Conservation (phyloP, 2,113 vertebrate genomes). For the Phrynosoma platyrhinos region DNA sequence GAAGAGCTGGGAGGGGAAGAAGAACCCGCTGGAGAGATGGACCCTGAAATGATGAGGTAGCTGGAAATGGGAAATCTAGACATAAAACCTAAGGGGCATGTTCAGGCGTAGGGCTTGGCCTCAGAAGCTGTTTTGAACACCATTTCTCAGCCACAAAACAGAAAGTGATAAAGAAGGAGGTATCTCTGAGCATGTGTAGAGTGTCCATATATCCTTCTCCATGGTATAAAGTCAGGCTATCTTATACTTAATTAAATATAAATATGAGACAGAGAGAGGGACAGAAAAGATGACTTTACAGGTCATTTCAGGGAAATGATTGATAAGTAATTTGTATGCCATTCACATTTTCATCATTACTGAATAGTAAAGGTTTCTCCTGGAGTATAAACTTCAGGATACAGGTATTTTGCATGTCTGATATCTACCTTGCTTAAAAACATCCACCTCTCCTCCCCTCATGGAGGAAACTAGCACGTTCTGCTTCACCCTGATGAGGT, state of each 20-base stretch:
- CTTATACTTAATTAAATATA: not conserved
- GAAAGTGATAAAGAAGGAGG: not conserved
- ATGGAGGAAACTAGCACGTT: not conserved
- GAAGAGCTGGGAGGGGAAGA: slow-evolving; percentile 25
- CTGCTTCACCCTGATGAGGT: not conserved
- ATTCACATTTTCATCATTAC: not conserved
- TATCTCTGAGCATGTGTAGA: not conserved
- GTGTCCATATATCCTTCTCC: not conserved
- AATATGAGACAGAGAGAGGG: not conserved
- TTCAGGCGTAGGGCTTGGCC: not conserved
- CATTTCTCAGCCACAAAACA: not conserved
- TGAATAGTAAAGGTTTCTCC: not conserved
- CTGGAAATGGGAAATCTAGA: not conserved
- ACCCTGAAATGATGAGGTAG: slow-evolving; percentile 38
- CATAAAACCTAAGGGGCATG: not conserved
- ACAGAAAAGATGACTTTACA: not conserved
- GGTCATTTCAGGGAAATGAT: not conserved
- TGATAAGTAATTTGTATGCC: not conserved
- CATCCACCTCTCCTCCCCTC: not conserved
- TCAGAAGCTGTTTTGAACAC: not conserved
- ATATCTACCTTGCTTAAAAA: not conserved
- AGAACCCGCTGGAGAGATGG: slow-evolving; percentile 31
- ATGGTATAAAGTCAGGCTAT: not conserved
- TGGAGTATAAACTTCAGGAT: not conserved
- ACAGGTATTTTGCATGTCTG: not conserved